Percentiles rank a stretch among this genome's conserved stretches.
These are phyloP conservation scores for Lagorchestes hirsutus DNA, from an alignment of 2,797 vertebrate genomes.

Conservation along the genomic window DNA sequence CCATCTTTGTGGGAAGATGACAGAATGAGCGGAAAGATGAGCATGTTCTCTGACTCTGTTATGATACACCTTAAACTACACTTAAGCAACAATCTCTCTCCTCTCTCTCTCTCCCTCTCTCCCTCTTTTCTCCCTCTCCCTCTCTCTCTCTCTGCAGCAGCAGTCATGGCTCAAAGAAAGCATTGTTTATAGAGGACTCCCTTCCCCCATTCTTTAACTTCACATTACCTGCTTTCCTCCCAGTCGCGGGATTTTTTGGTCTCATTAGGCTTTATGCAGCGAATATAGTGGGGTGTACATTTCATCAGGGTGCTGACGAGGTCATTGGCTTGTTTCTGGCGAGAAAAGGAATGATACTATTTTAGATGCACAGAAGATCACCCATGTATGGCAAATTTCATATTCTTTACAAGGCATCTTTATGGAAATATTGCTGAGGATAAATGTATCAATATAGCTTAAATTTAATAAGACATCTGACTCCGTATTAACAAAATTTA, in stretches of 20 bases:
- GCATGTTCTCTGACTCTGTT: rapidly evolving
- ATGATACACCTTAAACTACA: neutral
- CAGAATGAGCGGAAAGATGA: neutral
- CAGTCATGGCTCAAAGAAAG: neutral
- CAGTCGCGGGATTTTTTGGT: constrained; percentile 97
- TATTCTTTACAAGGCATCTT: neutral
- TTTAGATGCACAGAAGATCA: neutral
- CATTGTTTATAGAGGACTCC: neutral
- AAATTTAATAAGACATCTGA: neutral
- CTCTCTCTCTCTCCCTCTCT: neutral
- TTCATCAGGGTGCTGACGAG: constrained; percentile 98
- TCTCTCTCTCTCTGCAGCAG: neutral
- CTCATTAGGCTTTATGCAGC: constrained; percentile 99
- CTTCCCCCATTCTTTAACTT: rapidly evolving
- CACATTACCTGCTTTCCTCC: constrained; percentile 96
- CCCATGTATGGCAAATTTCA: neutral
- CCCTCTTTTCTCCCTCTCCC: too few species aligned
- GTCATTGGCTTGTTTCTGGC: constrained; percentile 98
- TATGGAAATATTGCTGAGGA: neutral
- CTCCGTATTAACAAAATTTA: neutral
- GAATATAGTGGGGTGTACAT: constrained; percentile 98
- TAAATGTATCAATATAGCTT: neutral
- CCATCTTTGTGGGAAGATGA: neutral
- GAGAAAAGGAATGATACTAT: constrained; percentile 42
- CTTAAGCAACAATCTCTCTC: neutral